Base-by-base conservation (phyloP, 2,113 vertebrate species). In the Burhinus oedicnemus region DNA sequence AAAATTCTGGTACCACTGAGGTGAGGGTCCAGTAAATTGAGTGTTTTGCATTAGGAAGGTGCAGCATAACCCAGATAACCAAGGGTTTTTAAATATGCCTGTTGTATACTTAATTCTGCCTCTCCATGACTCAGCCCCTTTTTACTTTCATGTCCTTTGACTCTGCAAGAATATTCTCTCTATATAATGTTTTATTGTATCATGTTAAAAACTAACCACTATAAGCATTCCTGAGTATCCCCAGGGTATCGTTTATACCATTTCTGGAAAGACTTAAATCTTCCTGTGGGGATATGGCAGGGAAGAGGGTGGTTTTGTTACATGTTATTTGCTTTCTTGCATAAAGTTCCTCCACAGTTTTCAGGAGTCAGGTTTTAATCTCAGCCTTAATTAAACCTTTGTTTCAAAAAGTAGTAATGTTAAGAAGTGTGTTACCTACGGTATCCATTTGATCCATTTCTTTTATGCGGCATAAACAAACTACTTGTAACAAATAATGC, bases 181-280 rank as follows among this genome's bases (percentile, higher is more conserved):
- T 70, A 75, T 83, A 90, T 42, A 91, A 61, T 61, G 69, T 55
- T 83, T 78, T 83, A 77, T 38, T 91, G 62, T 89, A 45, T 71
- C 57, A 38, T 32, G 60, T 75, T 89, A 72, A 83, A 93, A 90
- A 83, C 54, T 47, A 95, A 95, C 93, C 52, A 55, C 75, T 36
- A 4, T 47, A 62, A 84, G 49, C 86, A 96, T 95, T 95, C 70
- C 79, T 77, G 65, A 87, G 36, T 52, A 45, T 87, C 95, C 86
- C 86, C 30, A 83, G 90, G 57, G 95, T 66, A 68, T 25, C 76
- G 47, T 89, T 94, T 80, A 76, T 80, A 87, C 83, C 36, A 62
- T 91, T 91, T 88, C 83, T 92, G 65, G 90, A 89, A 94, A 87
- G 79, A 66, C 52, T 92, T 40, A 71, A 68, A 81, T 88, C 65